phyloP scores from a whole-genome alignment of 2,888 invertebrate species.

The Leistus spinibarbis region DNA sequence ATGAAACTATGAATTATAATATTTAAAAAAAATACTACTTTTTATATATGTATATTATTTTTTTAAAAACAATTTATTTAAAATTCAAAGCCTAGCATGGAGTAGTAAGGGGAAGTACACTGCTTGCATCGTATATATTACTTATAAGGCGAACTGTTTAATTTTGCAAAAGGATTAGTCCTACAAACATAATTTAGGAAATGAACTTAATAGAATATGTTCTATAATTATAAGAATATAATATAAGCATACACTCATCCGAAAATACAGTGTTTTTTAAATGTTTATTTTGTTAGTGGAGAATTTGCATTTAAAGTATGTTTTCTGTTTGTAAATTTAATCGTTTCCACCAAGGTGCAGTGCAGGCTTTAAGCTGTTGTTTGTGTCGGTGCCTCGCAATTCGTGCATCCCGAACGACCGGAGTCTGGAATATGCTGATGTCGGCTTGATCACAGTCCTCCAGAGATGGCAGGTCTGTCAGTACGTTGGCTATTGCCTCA shows the following conservation, averaged over 20 bases:
- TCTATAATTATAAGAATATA: neutral
- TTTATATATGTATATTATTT: no score
- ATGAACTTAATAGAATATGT: neutral
- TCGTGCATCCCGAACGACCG: constrained; percentile 30
- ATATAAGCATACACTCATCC: neutral
- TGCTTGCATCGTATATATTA: no score
- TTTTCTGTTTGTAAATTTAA: constrained; percentile 17
- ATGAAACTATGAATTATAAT: no score
- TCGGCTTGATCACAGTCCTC: constrained; percentile 28
- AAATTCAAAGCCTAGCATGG: no score
- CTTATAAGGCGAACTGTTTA: no score
- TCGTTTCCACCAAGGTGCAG: constrained; percentile 36
- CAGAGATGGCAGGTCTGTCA: constrained; percentile 29
- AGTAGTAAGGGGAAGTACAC: no score
- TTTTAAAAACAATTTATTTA: no score
- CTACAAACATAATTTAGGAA: no score
- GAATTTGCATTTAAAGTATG: neutral
- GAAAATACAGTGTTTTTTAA: neutral
- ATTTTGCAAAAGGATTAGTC: no score
- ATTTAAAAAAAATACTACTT: no score
- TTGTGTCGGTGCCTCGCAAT: constrained; percentile 32
- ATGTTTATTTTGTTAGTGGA: neutral
- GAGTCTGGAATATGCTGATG: constrained; percentile 29
- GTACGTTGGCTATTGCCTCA: constrained; percentile 31
- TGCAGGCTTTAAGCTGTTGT: constrained; percentile 24